Evolutionary conservation across 2,113 vertebrate species (phyloP).

Genomic region (Lepus americanus): DNA sequence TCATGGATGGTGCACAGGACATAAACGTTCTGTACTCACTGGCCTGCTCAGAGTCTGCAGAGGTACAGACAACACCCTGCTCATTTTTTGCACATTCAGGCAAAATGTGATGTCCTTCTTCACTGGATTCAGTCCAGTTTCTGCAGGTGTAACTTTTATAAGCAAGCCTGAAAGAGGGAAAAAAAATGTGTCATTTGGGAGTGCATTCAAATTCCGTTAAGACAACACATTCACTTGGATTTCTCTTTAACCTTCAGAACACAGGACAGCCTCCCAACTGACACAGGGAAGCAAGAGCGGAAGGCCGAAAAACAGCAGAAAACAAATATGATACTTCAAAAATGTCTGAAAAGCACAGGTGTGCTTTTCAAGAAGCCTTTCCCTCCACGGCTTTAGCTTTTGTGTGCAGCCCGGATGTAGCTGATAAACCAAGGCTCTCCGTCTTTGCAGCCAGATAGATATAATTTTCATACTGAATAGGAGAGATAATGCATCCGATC

Average conservation of each 20-base stretch:
- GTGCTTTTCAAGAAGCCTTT: slow-evolving; percentile 69
- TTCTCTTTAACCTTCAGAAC: slow-evolving; percentile 63
- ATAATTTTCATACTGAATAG: slow-evolving; percentile 33
- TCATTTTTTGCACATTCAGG: slow-evolving; percentile 59
- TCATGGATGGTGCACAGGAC: neutral
- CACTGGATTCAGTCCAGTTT: slow-evolving; percentile 72
- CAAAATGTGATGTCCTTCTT: slow-evolving; percentile 66
- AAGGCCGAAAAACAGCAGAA: slow-evolving; percentile 59
- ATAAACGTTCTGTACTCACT: slow-evolving; percentile 48
- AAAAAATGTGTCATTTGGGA: neutral
- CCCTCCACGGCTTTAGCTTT: slow-evolving; percentile 2
- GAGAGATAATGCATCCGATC: slow-evolving; percentile 59
- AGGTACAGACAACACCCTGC: neutral
- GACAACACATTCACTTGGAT: slow-evolving; percentile 39
- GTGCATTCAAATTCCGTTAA: slow-evolving; percentile 53
- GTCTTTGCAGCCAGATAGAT: neutral
- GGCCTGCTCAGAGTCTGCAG: neutral
- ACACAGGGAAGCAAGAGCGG: neutral
- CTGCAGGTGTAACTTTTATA: slow-evolving; percentile 76
- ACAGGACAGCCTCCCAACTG: slow-evolving; percentile 4
- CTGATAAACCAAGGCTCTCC: accelerated
- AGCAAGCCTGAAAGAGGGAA: neutral
- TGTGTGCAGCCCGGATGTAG: neutral
- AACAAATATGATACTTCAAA: slow-evolving; percentile 52
- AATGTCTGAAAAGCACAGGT: slow-evolving; percentile 74